Base-by-base conservation (phyloP, 1,140 invertebrate species). In the Eurosta solidaginis region DNA sequence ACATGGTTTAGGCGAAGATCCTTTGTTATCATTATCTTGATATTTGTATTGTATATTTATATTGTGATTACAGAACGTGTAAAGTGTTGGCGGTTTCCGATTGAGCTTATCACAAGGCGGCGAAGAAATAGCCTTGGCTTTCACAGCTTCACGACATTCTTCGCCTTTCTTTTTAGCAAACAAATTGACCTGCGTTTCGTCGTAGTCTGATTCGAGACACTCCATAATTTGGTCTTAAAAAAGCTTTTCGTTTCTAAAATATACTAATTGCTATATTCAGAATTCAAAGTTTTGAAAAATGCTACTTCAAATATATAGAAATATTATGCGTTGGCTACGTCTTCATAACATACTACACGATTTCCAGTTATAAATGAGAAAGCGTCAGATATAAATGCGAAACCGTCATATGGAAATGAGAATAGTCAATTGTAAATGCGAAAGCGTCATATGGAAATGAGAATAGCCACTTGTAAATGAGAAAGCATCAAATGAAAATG, bases 31-130 rank as follows among this genome's bases (percentile, higher is more conserved):
- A 1, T 40, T n/a, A 20, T 10, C 33, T 14, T 63, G 27, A 40
- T 68, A 68, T 68, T 68, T 68, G 33, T 68, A 68, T 40, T 68
- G 59, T 40, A 68, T 68, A 68, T 68, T 68, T 5, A 68, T 40
- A 20, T 68, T 68, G 59, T 68, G 59, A 33, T 68, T 68, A 20
- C 59, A 68, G 22, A 68, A 68, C 20, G 59, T 68, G n/a, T 68
- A 14, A n/a, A 68, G n/a, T 10, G 59, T 68, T 40, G 33, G 33
- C 22, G 59, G 36, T 22, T 68, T 68, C 20, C 29, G 33, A 40
- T 40, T 68, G 20, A 33, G 33, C 59, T 33, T 68, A 33, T 68
- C 33, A 33, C 33, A 68, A 10, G 59, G 59, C 27, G 29, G 59
- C 1, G 20, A 6, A 0, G 59, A 20, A n/a, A n/a, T n/a, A 3